Base-by-base conservation (phyloP, 1,140 invertebrate species). In the Rhagoletis pomonella region DNA sequence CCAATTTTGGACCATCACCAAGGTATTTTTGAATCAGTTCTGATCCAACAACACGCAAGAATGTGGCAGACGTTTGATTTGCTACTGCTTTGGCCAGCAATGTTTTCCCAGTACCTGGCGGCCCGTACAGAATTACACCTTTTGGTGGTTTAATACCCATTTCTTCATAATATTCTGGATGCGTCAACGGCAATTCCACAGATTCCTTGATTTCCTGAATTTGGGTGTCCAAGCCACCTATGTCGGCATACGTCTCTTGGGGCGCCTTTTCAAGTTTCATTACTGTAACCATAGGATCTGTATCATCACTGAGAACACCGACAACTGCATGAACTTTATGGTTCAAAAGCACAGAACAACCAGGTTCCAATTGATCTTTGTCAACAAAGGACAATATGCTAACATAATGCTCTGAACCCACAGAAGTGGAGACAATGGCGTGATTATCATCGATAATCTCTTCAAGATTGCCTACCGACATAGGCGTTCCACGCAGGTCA, bases 401-500 rank as follows among this genome's bases (percentile, higher is more conserved):
- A 58, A 99, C 99, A 93, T 99, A 99, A 94, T 99, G 99, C 93
- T 99, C 99, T 91, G 98, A 99, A 10, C 99, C 99, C 39, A 99
- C 99, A 29, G 99, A 99, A 7, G 99, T 99, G 0, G 99, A 99
- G 2, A 99, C 99, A 93, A 99, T 99, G 10, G 99, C 99, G 94
- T 99, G 99, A 94, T 99, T 99, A 93, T 99, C 99, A 95, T 99
- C 99, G 89, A 99, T 99, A 67, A 99, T 99, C 94, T 99, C 99
- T 94, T 99, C 99, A 86, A 99, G 94, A 89, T 97, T 99, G n/a
- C 99, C 99, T 55, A 99, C 99, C 50, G 98, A 99, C 99, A 99
- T 99, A 3, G 99, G 99, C 55, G 99, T 99, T 86, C 99, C 99
- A 93, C 99, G 95, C 44, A 99, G 94, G 93, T 99, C 99, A 95